These are phyloP conservation scores for Apamea sordens DNA, from an alignment of 2,888 invertebrate genomes.

Conservation along the genomic window DNA sequence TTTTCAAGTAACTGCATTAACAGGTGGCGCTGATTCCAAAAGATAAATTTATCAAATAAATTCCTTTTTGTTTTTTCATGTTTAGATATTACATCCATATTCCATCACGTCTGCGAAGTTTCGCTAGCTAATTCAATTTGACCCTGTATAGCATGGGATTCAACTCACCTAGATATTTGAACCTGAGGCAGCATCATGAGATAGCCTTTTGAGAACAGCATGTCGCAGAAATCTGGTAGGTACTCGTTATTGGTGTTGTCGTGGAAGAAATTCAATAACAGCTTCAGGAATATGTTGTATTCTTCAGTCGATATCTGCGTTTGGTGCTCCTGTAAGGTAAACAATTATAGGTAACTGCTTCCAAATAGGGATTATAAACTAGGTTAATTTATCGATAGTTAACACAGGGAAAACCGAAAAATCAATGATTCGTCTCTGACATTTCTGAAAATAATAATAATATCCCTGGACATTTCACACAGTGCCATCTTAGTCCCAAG, in stretches of 20 bases:
- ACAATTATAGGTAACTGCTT: background rate
- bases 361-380: background rate
- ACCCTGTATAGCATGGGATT: background rate
- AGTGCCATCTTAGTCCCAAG: too few species aligned
- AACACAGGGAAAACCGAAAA: too few species aligned
- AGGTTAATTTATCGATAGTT: too few species aligned
- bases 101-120: too few species aligned
- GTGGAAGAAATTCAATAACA: conserved; percentile 79
- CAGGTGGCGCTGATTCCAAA: too few species aligned
- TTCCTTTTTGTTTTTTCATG: too few species aligned
- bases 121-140: too few species aligned
- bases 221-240: conserved; percentile 81
- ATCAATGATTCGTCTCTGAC: background rate
- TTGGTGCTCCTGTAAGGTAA: conserved; percentile 79
- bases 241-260: conserved; percentile 70
- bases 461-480: too few species aligned
- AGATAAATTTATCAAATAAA: too few species aligned
- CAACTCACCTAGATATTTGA: conserved; percentile 79
- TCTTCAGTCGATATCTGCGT: conserved; percentile 79
- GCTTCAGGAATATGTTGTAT: conserved; percentile 81
- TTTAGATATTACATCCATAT: too few species aligned
- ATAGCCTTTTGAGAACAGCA: conserved; percentile 81
- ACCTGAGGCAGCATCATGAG: conserved; percentile 81
- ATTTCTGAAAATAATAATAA: background rate
- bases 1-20: too few species aligned